Evolutionary conservation across 2,888 invertebrate species (phyloP), one percentile per base, ranked within the genome.

Genomic region (Nebria salina): DNA sequence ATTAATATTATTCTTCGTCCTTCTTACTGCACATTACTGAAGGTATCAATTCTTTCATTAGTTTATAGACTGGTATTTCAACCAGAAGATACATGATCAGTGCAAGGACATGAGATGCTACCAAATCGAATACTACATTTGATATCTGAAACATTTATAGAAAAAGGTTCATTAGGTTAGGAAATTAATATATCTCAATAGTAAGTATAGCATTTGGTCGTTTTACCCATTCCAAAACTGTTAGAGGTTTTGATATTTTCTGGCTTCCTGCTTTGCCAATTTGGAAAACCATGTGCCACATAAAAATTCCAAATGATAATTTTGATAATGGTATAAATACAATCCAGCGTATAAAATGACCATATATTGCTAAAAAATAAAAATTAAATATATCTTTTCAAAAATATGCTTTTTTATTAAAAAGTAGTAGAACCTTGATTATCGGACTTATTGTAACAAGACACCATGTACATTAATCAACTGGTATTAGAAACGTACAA

Each of bases 241-340:
- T 87, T 65, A 88, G 85, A 73, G 85, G 86, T 82, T 89, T 89
- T 0, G 92, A 89, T 42, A 89, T 90, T 70, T 91, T 89, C 8
- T 89, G 88, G 82, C 89, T 88, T 65, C 89, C 91, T 0, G 91
- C 89, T 73, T 90, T 89, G 34, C 91, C 85, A 0, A 89, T 85
- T 81, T 92, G 91, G 72, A 92, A 86, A 34, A 90, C 83, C 81
- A 90, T 88, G 86, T 93, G 93, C 0, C 91, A 89, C 80, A 93
- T 86, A 85, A 92, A 93, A 11, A 92, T 89, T 0, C 92, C 92
- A 85, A 92, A 93, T 0, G 91, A 89, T 66, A 93, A 87, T 70
- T 92, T 90, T 83, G 92, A 91, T 0, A 93, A 87, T 0, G 92
- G 91, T 65, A 91, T 90, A 90, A 91, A 92, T 0, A 91, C 90